Percentiles rank a stretch among this genome's conserved stretches.
Evolutionary conservation across 1,140 invertebrate species (phyloP).

Genomic region (Lucilia cuprina): DNA sequence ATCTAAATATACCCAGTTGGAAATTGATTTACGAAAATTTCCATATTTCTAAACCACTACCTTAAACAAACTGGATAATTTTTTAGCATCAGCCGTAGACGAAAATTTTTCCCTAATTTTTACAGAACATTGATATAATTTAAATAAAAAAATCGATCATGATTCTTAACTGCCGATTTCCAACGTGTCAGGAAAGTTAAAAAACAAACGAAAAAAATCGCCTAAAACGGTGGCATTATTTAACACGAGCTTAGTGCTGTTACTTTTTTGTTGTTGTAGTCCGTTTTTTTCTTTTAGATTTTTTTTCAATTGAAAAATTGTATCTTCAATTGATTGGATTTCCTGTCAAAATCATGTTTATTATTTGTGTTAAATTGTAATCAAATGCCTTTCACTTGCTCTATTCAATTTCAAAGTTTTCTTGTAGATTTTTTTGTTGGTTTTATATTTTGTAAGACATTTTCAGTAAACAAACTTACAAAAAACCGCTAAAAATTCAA

Average conservation of each 20-base stretch:
- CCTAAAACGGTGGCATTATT: slow-evolving; percentile 3
- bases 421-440: not conserved
- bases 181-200: no score
- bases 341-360: slow-evolving; percentile 11
- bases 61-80: no score
- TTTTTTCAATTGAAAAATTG: slow-evolving; percentile 7
- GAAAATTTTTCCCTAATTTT: no score
- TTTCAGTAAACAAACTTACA: not conserved
- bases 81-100: no score
- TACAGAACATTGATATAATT: no score
- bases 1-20: no score
- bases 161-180: no score
- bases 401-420: not conserved
- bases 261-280: not conserved
- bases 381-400: slow-evolving; percentile 17
- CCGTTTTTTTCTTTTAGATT: not conserved
- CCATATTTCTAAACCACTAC: no score
- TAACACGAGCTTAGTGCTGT: not conserved
- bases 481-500: not conserved
- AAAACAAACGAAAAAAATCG: not conserved
- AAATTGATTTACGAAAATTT: no score
- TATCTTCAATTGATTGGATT: slow-evolving; percentile 17
- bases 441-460: not conserved
- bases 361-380: slow-evolving; percentile 18
- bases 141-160: no score